Conservation (phyloP, 2,888 invertebrate species). For the Rhagophthalmus giganteus region DNA sequence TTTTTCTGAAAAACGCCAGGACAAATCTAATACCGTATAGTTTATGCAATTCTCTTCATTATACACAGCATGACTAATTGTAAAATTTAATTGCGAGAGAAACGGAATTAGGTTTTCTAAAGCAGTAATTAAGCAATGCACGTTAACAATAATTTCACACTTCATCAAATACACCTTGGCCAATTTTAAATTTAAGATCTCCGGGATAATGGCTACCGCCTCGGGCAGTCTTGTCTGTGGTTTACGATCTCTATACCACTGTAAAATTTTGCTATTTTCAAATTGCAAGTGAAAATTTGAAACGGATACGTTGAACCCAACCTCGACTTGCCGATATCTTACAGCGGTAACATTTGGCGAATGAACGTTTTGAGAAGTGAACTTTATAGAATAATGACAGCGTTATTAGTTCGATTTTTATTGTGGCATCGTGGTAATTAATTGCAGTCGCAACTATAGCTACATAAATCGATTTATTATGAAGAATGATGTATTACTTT, state of each 20-base stretch:
- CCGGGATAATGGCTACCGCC: slow-evolving; percentile 17
- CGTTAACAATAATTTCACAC: slow-evolving; percentile 48
- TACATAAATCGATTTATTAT: too few relatives aligned
- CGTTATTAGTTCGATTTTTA: neutral
- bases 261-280: slow-evolving; percentile 31
- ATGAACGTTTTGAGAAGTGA: neutral
- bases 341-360: neutral
- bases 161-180: slow-evolving; percentile 41
- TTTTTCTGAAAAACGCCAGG: too few relatives aligned
- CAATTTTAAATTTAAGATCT: slow-evolving; percentile 43
- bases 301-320: neutral
- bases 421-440: too few relatives aligned
- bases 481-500: too few relatives aligned
- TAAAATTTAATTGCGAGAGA: neutral
- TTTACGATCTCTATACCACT: slow-evolving; percentile 31
- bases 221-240: slow-evolving; percentile 36
- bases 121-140: slow-evolving; percentile 20
- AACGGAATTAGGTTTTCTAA: neutral
- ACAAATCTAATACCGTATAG: too few relatives aligned
- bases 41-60: too few relatives aligned
- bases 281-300: slow-evolving; percentile 33
- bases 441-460: too few relatives aligned
- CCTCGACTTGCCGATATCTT: neutral
- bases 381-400: neutral
- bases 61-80: too few relatives aligned